Evolutionary conservation across 1,140 invertebrate genomes (phyloP), one percentile per base, ranked within the genome.

Genomic region (Portunus trituberculatus): DNA sequence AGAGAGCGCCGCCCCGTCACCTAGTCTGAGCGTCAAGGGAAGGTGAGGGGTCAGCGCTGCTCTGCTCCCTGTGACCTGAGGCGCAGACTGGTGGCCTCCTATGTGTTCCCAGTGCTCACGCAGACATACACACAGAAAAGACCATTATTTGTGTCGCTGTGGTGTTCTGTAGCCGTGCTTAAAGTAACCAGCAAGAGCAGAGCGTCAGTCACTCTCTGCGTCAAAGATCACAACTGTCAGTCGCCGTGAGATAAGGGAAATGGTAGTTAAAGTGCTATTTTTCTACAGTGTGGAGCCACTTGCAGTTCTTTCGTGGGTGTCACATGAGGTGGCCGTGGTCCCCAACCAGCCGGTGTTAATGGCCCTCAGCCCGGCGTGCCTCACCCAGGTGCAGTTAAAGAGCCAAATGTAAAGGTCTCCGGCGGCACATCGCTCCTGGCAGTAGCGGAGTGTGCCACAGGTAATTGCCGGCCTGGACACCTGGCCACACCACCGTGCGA

Each of bases 321-420:
- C 67, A n/a, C 67, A n/a, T 20, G 67, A 20, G 16, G 20, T 76
- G n/a, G 16, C 4, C 0, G 52, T 59, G 52, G 52, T 76, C 20
- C 67, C n/a, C 25, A 7, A 76, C 67, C n/a, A n/a, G 10, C 52
- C 14, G 16, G 14, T 59, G 39, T 91, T 39, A 31, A 20, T 46
- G 31, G 86, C 45, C 89, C 89, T 29, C 59, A 29, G 31, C 82
- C 46, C 86, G 83, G 25, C 25, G 28, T 32, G 45, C 45, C 25
- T 48, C 89, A 48, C 52, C 89, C 45, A 52, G 20, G 45, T 10
- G 89, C 89, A 48, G 52, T 91, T 48, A 91, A 91, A 52, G 89
- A 48, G 89, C 89, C 32, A 91, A 52, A 91, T 32, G 89, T 83
- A 96, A 59, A 94, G 92, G 92, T 32, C 91, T 92, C 91, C 52